Evolutionary conservation across 1,140 invertebrate species (phyloP), one percentile per base, ranked within the genome.

Genomic region (Vollenhovia emeryi): DNA sequence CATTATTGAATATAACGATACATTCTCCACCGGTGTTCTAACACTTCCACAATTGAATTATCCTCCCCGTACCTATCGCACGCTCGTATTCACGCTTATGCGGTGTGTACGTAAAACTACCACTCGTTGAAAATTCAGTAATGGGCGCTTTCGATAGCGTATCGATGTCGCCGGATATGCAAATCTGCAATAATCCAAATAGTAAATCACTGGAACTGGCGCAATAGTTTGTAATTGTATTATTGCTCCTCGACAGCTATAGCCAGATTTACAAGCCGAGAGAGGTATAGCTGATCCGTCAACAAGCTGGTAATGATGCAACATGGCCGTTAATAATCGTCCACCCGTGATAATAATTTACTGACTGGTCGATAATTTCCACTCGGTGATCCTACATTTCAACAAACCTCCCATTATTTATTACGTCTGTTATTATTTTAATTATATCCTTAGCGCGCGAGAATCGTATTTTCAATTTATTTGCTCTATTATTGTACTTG

Each of bases 201-300:
- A 82, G 66, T 82, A 82, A 82, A 82, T 82, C 50, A 82, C 78
- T 45, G 78, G 11, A 82, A 82, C 66, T 82, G 78, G 66, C 24
- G 66, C 78, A 73, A 82, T 82, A 82, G 78, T 82, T 82, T 73
- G 50, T 82, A 82, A 82, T 82, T 82, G 78, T 82, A 73, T 82
- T 82, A 82, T 82, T 71, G 66, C 78, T 82, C 66, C 78, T 82
- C 78, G 40, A 73, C 78, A 59, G 66, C 50, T 73, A 73, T 73
- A 82, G 66, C 78, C 52, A 43, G 66, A 82, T 82, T 73, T 82
- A 82, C 66, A 82, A 82, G 66, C 66, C 36, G 78, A 27, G 50
- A 69, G 78, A 69, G 64, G 24, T 62, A 64, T 36, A 36, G 30
- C 59, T 50, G 62, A 69, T 82, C 78, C 66, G 78, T 82, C 78